phyloP scores from a whole-genome alignment of 2,113 vertebrate genomes.

The Vanacampus margaritifer region DNA sequence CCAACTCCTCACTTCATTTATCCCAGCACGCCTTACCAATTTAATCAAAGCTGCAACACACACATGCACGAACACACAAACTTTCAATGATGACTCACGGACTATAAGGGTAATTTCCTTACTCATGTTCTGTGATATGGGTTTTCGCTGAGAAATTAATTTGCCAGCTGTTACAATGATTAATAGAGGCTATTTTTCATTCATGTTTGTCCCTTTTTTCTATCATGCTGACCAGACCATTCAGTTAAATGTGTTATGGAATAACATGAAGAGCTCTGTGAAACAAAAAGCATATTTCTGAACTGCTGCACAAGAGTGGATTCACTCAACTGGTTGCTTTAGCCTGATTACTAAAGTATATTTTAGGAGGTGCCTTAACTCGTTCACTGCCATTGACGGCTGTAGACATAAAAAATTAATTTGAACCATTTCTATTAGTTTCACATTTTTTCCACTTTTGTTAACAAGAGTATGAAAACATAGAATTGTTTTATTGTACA shows the following conservation, averaged over 20 bases:
- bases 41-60: constrained; percentile 76
- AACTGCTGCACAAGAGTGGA: not conserved
- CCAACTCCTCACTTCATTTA: constrained; percentile 53
- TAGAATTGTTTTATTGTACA: too few relatives aligned
- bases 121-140: constrained; percentile 71
- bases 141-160: not conserved
- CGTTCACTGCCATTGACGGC: too few relatives aligned
- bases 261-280: too few relatives aligned
- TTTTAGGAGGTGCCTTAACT: too few relatives aligned
- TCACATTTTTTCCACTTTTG: too few relatives aligned
- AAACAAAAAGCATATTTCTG: not conserved
- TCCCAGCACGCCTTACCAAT: constrained; percentile 67
- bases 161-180: not conserved
- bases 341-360: too few relatives aligned
- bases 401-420: too few relatives aligned
- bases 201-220: not conserved
- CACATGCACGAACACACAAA: not conserved
- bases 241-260: not conserved
- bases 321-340: not conserved
- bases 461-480: too few relatives aligned
- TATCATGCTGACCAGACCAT: not conserved
- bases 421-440: too few relatives aligned
- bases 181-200: not conserved
- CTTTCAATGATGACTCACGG: not conserved
- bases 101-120: constrained; percentile 70